Percentiles rank a stretch among this genome's conserved stretches.
These are phyloP conservation scores for Bursaphelenchus okinawaensis DNA, from an alignment of 2,888 invertebrate genomes.

Conservation along the genomic window DNA sequence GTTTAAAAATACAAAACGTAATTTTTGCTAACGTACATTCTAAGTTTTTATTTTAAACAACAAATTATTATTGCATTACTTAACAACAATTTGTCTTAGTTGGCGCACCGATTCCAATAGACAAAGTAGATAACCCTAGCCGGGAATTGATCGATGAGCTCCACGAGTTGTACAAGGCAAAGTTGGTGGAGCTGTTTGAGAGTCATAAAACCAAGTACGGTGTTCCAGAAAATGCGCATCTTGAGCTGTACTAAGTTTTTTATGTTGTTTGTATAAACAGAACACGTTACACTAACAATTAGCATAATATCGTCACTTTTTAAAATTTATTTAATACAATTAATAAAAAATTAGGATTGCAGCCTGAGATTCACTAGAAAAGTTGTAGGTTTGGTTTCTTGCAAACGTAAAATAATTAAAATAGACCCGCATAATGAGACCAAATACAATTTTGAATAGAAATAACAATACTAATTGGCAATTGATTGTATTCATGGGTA, in stretches of 20 bases:
- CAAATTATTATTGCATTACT: too few relatives aligned
- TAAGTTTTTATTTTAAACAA: too few relatives aligned
- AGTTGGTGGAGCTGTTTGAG: constrained; percentile 72
- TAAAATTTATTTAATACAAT: too few relatives aligned
- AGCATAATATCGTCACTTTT: too few relatives aligned
- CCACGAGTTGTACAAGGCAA: constrained; percentile 71
- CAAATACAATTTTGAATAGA: too few relatives aligned
- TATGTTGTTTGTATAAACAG: background rate
- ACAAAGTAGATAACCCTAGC: constrained; percentile 69
- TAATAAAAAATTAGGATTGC: background rate
- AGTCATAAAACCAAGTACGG: constrained; percentile 74
- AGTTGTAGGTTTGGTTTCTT: background rate
- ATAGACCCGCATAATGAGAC: background rate
- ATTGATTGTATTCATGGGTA: too few relatives aligned
- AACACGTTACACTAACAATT: too few relatives aligned
- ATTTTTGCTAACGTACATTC: too few relatives aligned
- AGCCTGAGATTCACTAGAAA: background rate
- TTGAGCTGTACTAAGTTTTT: constrained; percentile 20
- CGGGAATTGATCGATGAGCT: constrained; percentile 71
- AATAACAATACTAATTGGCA: too few relatives aligned
- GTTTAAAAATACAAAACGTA: too few relatives aligned
- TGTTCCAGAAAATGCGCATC: constrained; percentile 16
- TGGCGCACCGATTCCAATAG: constrained; percentile 75
- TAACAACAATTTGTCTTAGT: too few relatives aligned
- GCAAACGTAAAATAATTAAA: background rate